These are phyloP conservation scores for Stegophylla sp. DNA, from an alignment of 2,888 invertebrate genomes.

Conservation along the genomic window DNA sequence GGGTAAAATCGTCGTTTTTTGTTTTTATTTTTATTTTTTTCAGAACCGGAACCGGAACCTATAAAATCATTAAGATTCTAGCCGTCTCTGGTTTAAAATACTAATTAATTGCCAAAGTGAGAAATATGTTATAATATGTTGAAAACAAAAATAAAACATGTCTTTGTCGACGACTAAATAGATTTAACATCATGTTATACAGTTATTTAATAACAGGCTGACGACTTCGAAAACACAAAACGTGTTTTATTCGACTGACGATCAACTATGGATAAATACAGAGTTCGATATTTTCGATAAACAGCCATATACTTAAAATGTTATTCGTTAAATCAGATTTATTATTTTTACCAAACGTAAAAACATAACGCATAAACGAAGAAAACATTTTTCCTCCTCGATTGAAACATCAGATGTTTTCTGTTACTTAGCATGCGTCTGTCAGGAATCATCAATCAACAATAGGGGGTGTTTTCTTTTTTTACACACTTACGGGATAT, in stretches of 20 bases:
- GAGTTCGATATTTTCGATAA: background rate
- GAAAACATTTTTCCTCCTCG: background rate
- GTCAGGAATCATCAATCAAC: background rate
- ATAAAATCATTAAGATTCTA: no score
- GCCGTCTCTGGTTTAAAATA: no score
- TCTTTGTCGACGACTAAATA: no score
- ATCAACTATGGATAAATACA: background rate
- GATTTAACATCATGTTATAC: no score
- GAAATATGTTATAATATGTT: no score
- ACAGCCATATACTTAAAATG: no score
- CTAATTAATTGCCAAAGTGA: no score
- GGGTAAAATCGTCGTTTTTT: no score
- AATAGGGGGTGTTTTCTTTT: background rate
- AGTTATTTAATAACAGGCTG: no score
- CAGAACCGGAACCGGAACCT: no score
- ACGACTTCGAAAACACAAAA: background rate
- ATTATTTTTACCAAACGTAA: background rate
- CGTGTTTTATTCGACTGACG: background rate
- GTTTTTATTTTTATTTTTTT: no score
- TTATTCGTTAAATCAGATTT: background rate
- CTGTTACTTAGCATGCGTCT: constrained; percentile 1
- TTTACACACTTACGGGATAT: background rate
- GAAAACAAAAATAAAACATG: no score
- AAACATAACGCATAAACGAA: background rate
- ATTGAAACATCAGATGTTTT: constrained; percentile 27